phyloP scores from a whole-genome alignment of 2,113 vertebrate species.

The Podarcis raffonei region DNA sequence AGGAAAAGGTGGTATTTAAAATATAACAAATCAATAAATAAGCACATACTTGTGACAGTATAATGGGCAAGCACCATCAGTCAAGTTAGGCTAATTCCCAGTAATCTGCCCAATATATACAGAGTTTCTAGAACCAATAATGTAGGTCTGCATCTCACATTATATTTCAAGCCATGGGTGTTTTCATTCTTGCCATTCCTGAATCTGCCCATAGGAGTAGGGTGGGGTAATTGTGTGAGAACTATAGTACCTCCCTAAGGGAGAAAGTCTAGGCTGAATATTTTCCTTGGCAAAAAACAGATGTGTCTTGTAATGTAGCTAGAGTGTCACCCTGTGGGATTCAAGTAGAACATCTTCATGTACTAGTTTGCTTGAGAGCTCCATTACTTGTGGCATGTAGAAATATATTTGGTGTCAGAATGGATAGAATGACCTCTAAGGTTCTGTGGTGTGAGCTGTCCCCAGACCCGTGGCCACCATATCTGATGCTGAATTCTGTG shows the following conservation, averaged over 20 bases:
- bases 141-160: background rate
- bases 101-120: background rate
- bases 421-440: too few relatives aligned
- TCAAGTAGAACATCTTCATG: background rate
- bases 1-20: too few relatives aligned
- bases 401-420: background rate
- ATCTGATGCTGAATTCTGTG: background rate
- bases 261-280: background rate
- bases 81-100: background rate
- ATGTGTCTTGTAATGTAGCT: background rate
- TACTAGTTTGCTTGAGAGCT: background rate
- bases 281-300: background rate
- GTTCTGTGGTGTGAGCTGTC: background rate
- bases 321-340: conserved; percentile 1
- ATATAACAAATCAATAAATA: too few relatives aligned
- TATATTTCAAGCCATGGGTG: background rate
- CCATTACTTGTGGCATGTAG: background rate
- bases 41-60: background rate
- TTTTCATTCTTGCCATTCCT: background rate
- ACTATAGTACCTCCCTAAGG: background rate
- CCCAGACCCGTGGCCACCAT: too few relatives aligned
- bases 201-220: background rate
- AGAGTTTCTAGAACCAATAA: too few relatives aligned
- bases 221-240: background rate
- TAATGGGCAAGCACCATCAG: background rate